phyloP scores from a whole-genome alignment of 2,113 vertebrate species.

The Eulemur rufifrons region DNA sequence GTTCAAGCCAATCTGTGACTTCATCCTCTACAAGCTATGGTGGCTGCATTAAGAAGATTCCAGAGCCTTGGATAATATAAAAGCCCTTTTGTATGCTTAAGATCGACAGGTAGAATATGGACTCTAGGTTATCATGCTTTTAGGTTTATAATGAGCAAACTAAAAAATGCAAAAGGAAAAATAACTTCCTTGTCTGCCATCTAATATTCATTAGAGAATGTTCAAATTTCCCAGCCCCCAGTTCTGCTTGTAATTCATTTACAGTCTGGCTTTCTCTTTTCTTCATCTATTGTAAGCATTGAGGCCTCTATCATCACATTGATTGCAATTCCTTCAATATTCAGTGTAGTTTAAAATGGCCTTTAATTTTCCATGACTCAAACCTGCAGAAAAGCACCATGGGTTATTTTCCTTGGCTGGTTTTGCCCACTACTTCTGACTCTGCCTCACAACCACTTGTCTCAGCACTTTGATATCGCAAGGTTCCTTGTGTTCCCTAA shows the following conservation, averaged over 20 bases:
- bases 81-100: neutral
- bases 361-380: neutral
- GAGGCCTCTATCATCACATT: neutral
- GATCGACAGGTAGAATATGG: neutral
- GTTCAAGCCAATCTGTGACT: neutral
- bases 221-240: neutral
- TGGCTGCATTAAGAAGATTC: conserved; percentile 35
- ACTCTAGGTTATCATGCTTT: neutral
- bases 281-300: neutral
- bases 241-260: neutral
- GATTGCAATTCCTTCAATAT: neutral
- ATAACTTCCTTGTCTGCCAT: neutral
- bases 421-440: neutral
- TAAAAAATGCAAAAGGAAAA: conserved; percentile 41
- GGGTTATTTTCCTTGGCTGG: neutral
- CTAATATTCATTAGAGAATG: conserved; percentile 12
- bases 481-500: neutral
- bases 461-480: neutral
- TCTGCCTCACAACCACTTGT: neutral
- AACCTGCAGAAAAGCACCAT: neutral
- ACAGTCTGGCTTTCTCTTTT: neutral
- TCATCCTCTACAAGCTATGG: neutral
- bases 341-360: neutral
- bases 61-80: neutral
- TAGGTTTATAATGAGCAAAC: neutral